Base-by-base conservation (phyloP, 2,888 invertebrate species). In the Himalopsyche anomala region DNA sequence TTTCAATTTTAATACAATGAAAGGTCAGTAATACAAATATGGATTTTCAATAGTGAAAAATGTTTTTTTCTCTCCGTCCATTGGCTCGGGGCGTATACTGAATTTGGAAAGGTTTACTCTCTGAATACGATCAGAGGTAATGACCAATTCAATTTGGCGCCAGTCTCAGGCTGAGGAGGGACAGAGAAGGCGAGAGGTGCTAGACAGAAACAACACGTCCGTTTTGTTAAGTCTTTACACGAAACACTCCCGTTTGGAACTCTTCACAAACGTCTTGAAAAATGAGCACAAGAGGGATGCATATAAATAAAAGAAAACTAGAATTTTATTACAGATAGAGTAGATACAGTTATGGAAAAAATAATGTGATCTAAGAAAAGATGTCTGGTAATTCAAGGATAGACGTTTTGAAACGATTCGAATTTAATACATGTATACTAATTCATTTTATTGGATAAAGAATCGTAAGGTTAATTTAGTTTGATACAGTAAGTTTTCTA, bases 111-210 rank as follows among this genome's bases (percentile, higher is more conserved):
- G 80, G 80, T 80, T 80, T 80, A 80, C 80, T 80, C 80, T 51
- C 19, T 45, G 80, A 74, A 80, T 80, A 51, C 80, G 80, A 80
- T 80, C 80, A 80, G 80, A 80, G 80, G 80, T 86, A 86, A 86
- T 86, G 86, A 84, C 84, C 86, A 84, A 86, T 84, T 86, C 86
- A 86, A 86, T 86, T 86, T 86, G 82, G 84, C 42, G 86, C 83
- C 74, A 42, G 62, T 56, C 83, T 62, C 42, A 83, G 56, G 56
- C 40, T 38, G 79, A 51, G 51, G 83, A 45, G 54, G 9, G 74
- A 19, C 51, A 45, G 55, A n/a, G 81, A 81, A 40, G 81, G 81
- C 81, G 85, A 69, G 51, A 79, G 62, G 83, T 38, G 83, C 36
- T 42, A 15, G 85, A 56, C 82, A 80, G 81, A 45, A 81, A 74